These are phyloP conservation scores for Mesoclemmys tuberculata DNA, from an alignment of 2,113 vertebrate genomes.

Conservation along the genomic window DNA sequence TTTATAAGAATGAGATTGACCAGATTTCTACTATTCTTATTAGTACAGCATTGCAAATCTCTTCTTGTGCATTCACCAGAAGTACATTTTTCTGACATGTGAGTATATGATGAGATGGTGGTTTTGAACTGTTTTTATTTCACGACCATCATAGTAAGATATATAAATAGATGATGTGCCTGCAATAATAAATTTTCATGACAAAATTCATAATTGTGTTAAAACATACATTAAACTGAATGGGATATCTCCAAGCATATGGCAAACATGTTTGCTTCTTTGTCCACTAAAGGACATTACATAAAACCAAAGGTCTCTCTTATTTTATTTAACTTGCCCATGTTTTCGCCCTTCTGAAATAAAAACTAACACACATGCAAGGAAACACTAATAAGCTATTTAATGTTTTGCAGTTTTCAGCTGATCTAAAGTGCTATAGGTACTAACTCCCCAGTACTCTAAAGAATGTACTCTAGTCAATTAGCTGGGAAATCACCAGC, in stretches of 20 bases:
- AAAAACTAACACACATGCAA: neutral
- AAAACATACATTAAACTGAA: neutral
- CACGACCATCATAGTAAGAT: neutral
- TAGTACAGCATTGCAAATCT: neutral
- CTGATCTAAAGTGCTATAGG: neutral
- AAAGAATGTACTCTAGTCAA: neutral
- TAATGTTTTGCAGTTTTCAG: neutral
- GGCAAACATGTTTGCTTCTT: neutral
- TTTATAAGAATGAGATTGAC: neutral
- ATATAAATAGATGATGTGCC: neutral
- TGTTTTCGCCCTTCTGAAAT: neutral
- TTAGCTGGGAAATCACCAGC: neutral
- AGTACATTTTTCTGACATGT: neutral
- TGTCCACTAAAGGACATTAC: neutral
- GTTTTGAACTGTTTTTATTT: neutral
- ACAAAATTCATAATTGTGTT: neutral
- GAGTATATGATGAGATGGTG: neutral
- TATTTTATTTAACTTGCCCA: neutral
- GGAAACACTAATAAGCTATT: neutral
- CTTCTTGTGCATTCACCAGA: neutral
- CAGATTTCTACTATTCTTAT: neutral
- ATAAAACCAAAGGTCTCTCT: neutral
- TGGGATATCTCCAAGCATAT: neutral
- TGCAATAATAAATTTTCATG: neutral
- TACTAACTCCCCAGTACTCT: neutral